Base-by-base conservation (phyloP, 1,140 invertebrate species). In the Tetraneura akinire region DNA sequence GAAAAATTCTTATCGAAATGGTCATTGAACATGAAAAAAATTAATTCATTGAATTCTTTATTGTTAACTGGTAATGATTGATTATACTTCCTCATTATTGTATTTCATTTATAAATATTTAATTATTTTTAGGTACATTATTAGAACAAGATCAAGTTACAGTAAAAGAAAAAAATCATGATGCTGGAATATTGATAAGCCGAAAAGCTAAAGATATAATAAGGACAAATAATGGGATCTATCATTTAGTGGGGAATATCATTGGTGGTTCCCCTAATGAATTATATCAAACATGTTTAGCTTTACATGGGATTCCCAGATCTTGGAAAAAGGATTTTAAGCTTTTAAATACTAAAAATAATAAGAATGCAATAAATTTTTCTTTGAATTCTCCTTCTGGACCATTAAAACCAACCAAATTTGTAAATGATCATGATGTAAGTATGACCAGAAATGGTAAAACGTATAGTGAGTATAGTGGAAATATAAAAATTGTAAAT, bases 31-130 rank as follows among this genome's bases (percentile, higher is more conserved):
- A 18, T 62, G 14, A 78, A 78, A 21, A 1, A 8, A 47, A 45
- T 78, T 2, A 62, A 57, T 26, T 29, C 6, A 18, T n/a, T 47
- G 18, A 3, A 4, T 37, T 14, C 26, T 26, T 4, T 78, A 45
- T 16, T 78, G 45, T 45, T 78, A 60, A 42, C 74, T n/a, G 74
- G 74, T 78, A 78, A 78, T 60, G 11, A 14, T n/a, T n/a, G n/a
- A 42, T 60, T n/a, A 42, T 32, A 29, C 6, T 32, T 62, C 32
- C 32, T 62, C 14, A 32, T 29, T 16, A n/a, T 62, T 62, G 13
- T 29, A 60, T 32, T 32, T 62, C 32, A 62, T 32, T 14, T 62
- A 57, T 11, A 23, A 57, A 9, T 57, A 11, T 26, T 57, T 55
- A 11, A 11, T 26, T 8, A 18, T 10, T 78, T 62, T 78, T 62